Evolutionary conservation across 2,113 vertebrate genomes (phyloP), one percentile per base, ranked within the genome.

Genomic region (Scomber japonicus): DNA sequence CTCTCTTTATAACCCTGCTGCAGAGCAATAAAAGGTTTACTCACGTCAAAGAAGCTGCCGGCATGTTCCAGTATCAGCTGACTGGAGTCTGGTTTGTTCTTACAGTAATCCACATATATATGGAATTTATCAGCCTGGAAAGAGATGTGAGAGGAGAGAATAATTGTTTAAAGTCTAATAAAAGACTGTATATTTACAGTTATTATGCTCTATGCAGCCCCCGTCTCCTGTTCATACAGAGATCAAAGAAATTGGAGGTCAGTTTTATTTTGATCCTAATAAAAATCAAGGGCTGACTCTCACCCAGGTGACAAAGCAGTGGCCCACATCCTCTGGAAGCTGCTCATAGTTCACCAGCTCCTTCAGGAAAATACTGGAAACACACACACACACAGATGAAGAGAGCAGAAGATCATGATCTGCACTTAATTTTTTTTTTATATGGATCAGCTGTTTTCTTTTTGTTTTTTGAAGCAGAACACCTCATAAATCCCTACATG

Each of bases 301-400:
- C 95, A 99, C 98, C 98, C 98, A 99, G 82, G 98, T 99, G 87
- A 99, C 98, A 49, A 99, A 99, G 93, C 98, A 99, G 88, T 99
- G 98, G 51, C 98, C 98, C 62, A 99, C 97, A 51, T 99, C 98
- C 79, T 99, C 98, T 54, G 98, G 98, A 45, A 99, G 95, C 90
- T 99, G 98, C 82, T 99, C 98, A 0, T 99, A 99, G 91, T 99
- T 99, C 92, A 99, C 96, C 76, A 99, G 93, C 92, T 99, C 98
- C 94, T 99, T 99, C 69, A 99, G 94, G 89, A 99, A 99, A 92
- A 98, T 97, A 92, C 98, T 99, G 93, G 3, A 86, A 87, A 81
- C 8, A 81, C 64, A 84, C 30, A 83, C 7, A 54, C 44, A 77
- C 35, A 40, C 35, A 40, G 35, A 40, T 40, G 35, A 9, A 56